Evolutionary conservation across 2,888 invertebrate genomes (phyloP).

Genomic region (Invenusta paracnida): DNA sequence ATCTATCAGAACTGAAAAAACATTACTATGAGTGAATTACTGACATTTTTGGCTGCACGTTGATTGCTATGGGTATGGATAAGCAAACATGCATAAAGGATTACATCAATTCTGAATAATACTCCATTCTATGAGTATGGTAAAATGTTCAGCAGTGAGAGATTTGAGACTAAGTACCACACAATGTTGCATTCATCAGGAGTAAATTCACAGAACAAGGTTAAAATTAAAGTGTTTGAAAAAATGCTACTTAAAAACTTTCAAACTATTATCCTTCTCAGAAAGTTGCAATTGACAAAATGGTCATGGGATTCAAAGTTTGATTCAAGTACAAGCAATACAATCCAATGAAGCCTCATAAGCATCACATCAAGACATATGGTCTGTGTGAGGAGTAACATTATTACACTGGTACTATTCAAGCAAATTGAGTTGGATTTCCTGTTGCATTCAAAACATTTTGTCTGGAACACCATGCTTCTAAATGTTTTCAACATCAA

Average conservation of each 20-base stretch:
- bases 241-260: neutral
- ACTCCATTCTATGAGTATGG: neutral
- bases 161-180: neutral
- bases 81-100: neutral
- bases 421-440: slow-evolving; percentile 5
- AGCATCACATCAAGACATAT: neutral
- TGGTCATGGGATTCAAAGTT: neutral
- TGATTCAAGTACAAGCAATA: slow-evolving; percentile 14
- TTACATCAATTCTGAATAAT: neutral
- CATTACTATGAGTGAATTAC: neutral
- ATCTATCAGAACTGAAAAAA: neutral
- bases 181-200: neutral
- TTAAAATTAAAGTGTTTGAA: neutral
- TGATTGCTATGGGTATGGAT: neutral
- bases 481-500: neutral
- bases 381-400: neutral
- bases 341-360: slow-evolving; percentile 29
- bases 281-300: neutral
- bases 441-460: slow-evolving; percentile 9
- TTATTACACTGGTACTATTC: neutral
- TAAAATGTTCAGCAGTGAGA: neutral
- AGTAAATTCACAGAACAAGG: neutral
- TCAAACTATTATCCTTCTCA: neutral
- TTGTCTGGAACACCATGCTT: slow-evolving; percentile 2
- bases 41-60: neutral